Evolutionary conservation across 2,888 invertebrate species (phyloP).

Genomic region (Cheilosia vulpina): DNA sequence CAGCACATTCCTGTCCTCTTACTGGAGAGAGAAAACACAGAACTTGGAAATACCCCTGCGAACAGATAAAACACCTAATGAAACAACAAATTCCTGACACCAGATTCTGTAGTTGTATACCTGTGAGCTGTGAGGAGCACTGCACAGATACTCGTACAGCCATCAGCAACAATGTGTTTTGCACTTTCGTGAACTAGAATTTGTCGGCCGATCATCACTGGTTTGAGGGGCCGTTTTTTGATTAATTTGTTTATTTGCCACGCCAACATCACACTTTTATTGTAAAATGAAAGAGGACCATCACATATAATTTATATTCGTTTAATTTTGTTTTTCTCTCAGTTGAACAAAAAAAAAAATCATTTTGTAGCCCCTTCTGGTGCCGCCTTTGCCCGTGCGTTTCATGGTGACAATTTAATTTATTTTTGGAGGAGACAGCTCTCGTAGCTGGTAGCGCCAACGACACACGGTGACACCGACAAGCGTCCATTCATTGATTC

Average conservation of each 20-base stretch:
- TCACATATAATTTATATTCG: slow-evolving; percentile 62
- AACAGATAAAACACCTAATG: slow-evolving; percentile 58
- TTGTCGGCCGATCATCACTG: slow-evolving; percentile 22
- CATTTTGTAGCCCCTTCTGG: not conserved
- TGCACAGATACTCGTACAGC: not conserved
- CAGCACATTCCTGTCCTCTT: slow-evolving; percentile 43
- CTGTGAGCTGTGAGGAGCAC: not conserved
- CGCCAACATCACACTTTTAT: slow-evolving; percentile 17
- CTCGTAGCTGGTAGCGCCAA: slow-evolving; percentile 30
- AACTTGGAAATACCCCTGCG: slow-evolving; percentile 60
- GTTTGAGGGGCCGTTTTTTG: slow-evolving; percentile 43
- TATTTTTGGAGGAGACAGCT: slow-evolving; percentile 52
- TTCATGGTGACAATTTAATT: slow-evolving; percentile 60
- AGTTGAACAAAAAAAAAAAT: slow-evolving; percentile 1
- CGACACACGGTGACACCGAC: slow-evolving; percentile 17
- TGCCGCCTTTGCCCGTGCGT: slow-evolving; percentile 9
- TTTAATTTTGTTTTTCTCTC: slow-evolving; percentile 48
- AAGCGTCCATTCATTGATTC: slow-evolving; percentile 65
- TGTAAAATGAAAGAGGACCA: slow-evolving; percentile 42
- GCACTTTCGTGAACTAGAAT: slow-evolving; percentile 32
- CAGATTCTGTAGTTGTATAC: slow-evolving; percentile 1
- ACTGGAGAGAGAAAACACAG: slow-evolving; percentile 46
- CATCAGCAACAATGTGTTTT: slow-evolving; percentile 7
- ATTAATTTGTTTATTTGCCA: slow-evolving; percentile 67
- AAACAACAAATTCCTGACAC: slow-evolving; percentile 59